phyloP scores from a whole-genome alignment of 2,888 invertebrate genomes.

The Melieria picta region DNA sequence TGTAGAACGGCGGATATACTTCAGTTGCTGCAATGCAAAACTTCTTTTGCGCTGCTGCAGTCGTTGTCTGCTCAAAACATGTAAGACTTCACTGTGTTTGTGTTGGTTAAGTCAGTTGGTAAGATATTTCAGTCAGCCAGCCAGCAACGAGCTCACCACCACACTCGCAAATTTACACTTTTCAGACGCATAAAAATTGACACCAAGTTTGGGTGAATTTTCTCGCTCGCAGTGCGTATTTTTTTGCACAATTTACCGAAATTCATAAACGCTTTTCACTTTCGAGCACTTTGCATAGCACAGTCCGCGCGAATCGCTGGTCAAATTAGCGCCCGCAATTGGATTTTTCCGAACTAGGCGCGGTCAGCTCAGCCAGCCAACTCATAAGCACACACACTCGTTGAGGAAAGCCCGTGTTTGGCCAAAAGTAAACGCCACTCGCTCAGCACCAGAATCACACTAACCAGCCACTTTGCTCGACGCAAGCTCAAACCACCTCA shows the following conservation, averaged over 20 bases:
- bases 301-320: not conserved
- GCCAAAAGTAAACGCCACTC: not conserved
- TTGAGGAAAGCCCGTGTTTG: too few relatives aligned
- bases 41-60: slow-evolving; percentile 34
- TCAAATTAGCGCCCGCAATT: slow-evolving; percentile 13
- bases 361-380: slow-evolving; percentile 40
- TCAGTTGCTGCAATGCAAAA: too few relatives aligned
- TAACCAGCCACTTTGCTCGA: not conserved
- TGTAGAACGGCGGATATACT: too few relatives aligned
- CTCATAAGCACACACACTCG: slow-evolving; percentile 3
- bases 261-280: slow-evolving; percentile 20
- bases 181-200: slow-evolving; percentile 12
- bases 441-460: slow-evolving; percentile 32
- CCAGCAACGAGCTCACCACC: slow-evolving; percentile 2
- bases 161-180: slow-evolving; percentile 20
- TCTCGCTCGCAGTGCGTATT: not conserved
- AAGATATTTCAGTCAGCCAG: slow-evolving; percentile 25
- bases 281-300: not conserved
- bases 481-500: too few relatives aligned
- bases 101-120: slow-evolving; percentile 26
- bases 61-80: slow-evolving; percentile 35
- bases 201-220: slow-evolving; percentile 19
- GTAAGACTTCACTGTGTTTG: slow-evolving; percentile 22
- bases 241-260: slow-evolving; percentile 9
- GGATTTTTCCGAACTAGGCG: slow-evolving; percentile 40